Percentiles rank a stretch among this genome's conserved stretches.
Conservation (phyloP, 2,888 invertebrate species). For the Nowickia ferox region DNA sequence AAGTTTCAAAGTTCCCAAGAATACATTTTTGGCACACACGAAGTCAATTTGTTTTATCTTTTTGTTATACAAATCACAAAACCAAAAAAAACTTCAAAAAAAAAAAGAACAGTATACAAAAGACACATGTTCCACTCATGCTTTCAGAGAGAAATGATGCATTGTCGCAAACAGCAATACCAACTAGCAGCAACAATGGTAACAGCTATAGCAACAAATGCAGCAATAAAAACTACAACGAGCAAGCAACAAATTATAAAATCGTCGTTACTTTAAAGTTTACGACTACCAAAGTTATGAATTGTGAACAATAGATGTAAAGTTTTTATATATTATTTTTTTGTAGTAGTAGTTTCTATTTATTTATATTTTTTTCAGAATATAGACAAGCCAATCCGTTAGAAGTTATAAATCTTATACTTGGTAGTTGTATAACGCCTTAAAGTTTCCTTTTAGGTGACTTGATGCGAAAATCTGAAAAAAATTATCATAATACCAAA, state of each 20-base stretch:
- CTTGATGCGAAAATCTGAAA: not conserved
- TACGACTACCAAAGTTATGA: conserved; percentile 40
- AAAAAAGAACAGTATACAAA: conserved; percentile 40
- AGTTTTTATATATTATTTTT: conserved; percentile 1
- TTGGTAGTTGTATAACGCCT: conserved; percentile 12
- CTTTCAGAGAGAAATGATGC: conserved; percentile 42
- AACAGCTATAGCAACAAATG: conserved; percentile 5
- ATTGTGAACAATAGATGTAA: conserved; percentile 36
- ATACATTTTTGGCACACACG: conserved; percentile 81
- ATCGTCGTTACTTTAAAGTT: conserved; percentile 5
- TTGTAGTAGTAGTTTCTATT: not conserved
- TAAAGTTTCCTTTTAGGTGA: conserved; percentile 24
- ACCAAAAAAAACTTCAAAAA: not conserved
- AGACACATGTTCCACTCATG: conserved; percentile 55
- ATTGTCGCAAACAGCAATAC: conserved; percentile 59
- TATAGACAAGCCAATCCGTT: conserved; percentile 37
- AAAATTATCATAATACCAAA: conserved; percentile 46
- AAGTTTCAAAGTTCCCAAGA: conserved; percentile 72
- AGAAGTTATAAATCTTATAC: not conserved
- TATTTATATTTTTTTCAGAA: not conserved
- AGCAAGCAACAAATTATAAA: conserved; percentile 17
- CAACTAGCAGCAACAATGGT: conserved; percentile 37
- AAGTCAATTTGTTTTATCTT: conserved; percentile 82
- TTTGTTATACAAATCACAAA: conserved; percentile 77
- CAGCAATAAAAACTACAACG: not conserved